Evolutionary conservation across 2,797 vertebrate species (phyloP), one percentile per base, ranked within the genome.

Genomic region (Craterocephalus amniculus): DNA sequence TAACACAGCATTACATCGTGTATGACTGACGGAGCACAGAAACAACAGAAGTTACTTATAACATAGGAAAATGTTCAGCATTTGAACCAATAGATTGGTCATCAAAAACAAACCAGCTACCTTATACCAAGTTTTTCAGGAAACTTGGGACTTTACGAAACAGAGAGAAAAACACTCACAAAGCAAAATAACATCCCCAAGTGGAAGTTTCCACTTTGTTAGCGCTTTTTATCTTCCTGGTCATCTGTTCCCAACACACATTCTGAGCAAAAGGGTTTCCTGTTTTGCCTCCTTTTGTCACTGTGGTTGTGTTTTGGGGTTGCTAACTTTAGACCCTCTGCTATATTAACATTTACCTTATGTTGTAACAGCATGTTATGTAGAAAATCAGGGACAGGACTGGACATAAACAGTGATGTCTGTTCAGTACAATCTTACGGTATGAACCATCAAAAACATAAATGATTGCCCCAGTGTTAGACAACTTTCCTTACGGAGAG

Each of bases 121-220:
- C 78, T 87, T 73, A 83, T 66, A 61, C 78, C 67, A 85, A 94
- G 93, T 96, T 96, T 96, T 96, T 92, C 95, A 96, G 95, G 95
- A 96, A 96, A 94, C 92, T 81, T 2, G 71, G 88, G 91, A 93
- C 91, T 94, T 96, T 94, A 95, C 92, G 90, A 87, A 84, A 83
- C 78, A 78, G 61, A 83, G 35, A 90, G 81, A 95, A 93, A 95
- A 82, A 85, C 80, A 88, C 85, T 88, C 79, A 82, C 88, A 88
- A 79, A 87, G 86, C 90, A 89, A 88, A 90, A 92, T 95, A 96
- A 95, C 93, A 96, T 93, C 92, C 94, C 93, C 86, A 89, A 81
- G 87, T 97, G 96, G 96, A 97, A 97, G 95, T 98, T 99, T 97
- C 97, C 97, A 98, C 95, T 96, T 95, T 92, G 95, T 94, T 93